Evolutionary conservation across 2,888 invertebrate species (phyloP), one percentile per base, ranked within the genome.

Genomic region (Lasioglossum vierecki): DNA sequence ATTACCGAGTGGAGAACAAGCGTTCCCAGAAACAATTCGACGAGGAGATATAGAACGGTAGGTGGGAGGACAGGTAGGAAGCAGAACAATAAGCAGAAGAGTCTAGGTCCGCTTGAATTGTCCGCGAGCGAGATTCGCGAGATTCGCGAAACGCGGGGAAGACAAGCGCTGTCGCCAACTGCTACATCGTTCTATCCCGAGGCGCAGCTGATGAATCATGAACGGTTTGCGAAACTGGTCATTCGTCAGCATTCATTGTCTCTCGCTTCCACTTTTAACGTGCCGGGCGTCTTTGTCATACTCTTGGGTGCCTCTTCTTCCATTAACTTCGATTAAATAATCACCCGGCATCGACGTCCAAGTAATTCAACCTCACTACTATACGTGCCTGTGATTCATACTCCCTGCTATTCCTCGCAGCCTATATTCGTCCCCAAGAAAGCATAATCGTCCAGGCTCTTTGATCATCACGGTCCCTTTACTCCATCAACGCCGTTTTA

Each of bases 211-310:
- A 26, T 85, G 85, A 85, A n/a, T 85, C 85, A 85, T 30, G 13
- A 0, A 9, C n/a, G 3, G 63, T 6, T 85, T 85, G 70, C 85
- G 85, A 85, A 85, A 85, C 72, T 11, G 18, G 35, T 44, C 46
- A 85, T 77, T 85, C 80, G 85, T 80, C 78, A 80, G 30, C 60
- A 80, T 80, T 85, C 85, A 80, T 85, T 85, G 85, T 85, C 71
- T n/a, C 53, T 53, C n/a, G 76, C 22, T 84, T 77, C 85, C 80
- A 85, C 85, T 85, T 85, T 85, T 78, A 84, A 84, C 80, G 35
- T 76, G 49, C 26, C n/a, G 35, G 68, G 63, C 0, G 4, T 5
- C 49, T 60, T 41, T 13, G 26, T 26, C 75, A 75, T 57, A 71
- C 82, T 30, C 15, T 68, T 49, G 44, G 74, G 68, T 80, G 74